Evolutionary conservation across 2,113 vertebrate genomes (phyloP).

Genomic region (Tetrax tetrax): DNA sequence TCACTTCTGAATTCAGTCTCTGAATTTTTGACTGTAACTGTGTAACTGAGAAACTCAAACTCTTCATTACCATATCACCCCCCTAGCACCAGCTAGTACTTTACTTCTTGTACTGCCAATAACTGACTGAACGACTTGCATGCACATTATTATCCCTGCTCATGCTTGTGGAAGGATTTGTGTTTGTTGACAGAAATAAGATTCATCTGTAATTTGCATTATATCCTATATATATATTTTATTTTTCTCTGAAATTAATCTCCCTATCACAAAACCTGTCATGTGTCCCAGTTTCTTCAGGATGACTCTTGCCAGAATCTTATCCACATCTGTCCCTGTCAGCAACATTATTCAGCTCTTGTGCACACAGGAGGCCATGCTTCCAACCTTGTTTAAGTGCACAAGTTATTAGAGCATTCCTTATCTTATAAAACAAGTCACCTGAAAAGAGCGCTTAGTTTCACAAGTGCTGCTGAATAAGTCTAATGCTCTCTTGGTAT

Average conservation of each 20-base stretch:
- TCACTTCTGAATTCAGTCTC: background rate
- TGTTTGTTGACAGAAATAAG: background rate
- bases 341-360: background rate
- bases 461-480: background rate
- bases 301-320: background rate
- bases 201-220: background rate
- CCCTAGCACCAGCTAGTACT: background rate
- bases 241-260: background rate
- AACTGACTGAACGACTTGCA: background rate
- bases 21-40: background rate
- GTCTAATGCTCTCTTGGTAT: background rate
- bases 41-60: background rate
- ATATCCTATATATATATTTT: rapidly evolving
- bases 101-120: background rate
- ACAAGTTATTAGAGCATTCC: background rate
- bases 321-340: background rate
- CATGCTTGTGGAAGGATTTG: background rate
- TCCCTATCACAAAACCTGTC: background rate
- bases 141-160: background rate
- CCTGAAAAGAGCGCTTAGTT: background rate
- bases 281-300: background rate
- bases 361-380: background rate
- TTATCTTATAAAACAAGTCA: background rate
- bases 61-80: background rate
- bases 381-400: background rate